These are phyloP conservation scores for Platycercus adscitus DNA, from an alignment of 2,113 vertebrate species.

Conservation along the genomic window DNA sequence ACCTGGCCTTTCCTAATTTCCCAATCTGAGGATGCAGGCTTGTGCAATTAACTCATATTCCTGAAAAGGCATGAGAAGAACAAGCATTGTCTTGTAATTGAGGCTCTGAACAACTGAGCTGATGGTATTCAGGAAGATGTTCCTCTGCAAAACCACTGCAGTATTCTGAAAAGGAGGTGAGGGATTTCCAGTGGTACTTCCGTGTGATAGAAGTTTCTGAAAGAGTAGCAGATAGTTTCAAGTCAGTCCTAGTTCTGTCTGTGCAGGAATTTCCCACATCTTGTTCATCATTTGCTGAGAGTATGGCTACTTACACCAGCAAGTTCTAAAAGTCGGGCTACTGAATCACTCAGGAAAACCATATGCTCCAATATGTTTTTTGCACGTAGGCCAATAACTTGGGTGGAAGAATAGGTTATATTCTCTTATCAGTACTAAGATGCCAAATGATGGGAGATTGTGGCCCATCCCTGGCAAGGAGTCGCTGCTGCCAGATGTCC, in stretches of 20 bases:
- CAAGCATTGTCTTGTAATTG: not conserved
- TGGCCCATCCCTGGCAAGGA: not conserved
- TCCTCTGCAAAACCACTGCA: not conserved
- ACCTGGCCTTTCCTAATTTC: not conserved
- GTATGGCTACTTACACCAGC: not conserved
- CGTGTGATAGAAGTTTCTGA: not conserved
- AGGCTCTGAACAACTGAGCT: not conserved
- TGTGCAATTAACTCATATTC: not conserved
- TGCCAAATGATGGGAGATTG: not conserved
- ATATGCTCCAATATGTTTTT: not conserved
- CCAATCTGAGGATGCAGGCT: not conserved
- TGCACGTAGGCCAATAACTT: not conserved
- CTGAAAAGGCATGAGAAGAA: not conserved
- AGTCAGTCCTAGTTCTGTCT: not conserved
- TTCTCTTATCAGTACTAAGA: not conserved
- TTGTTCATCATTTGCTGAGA: not conserved
- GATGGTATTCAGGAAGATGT: not conserved
- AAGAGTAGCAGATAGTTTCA: not conserved
- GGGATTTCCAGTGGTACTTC: not conserved
- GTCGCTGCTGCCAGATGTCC: not conserved
- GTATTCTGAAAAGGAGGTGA: not conserved
- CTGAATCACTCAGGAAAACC: not conserved
- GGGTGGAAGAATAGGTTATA: not conserved
- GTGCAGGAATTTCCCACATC: fast-evolving
- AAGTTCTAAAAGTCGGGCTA: not conserved